A percentile compares a stretch with the other conserved stretches of the same genome.
Conservation (phyloP, 2,113 vertebrate genomes). For the Connochaetes taurinus region DNA sequence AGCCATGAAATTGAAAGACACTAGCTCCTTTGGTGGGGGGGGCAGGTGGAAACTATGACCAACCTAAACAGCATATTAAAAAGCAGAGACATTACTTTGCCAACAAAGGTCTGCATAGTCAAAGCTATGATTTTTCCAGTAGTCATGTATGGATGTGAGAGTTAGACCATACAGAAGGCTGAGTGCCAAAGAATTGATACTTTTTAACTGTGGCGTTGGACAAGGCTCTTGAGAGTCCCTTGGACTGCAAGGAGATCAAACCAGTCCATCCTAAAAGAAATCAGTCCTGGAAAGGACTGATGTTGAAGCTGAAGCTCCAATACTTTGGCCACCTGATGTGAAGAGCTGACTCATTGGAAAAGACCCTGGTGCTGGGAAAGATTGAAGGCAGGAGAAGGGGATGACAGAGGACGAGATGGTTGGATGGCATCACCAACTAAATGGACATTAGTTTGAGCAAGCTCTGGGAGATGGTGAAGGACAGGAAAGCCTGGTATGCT, state of each 20-base stretch:
- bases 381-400: not conserved
- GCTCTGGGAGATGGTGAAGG: not conserved
- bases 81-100: not conserved
- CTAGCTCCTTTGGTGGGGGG: not conserved
- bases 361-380: not conserved
- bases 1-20: not conserved
- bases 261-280: not conserved
- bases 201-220: not conserved
- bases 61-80: not conserved
- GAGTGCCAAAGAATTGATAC: not conserved
- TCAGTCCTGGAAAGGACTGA: not conserved
- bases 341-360: not conserved
- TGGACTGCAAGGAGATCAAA: not conserved
- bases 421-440: not conserved
- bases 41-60: not conserved
- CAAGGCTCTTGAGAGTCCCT: not conserved
- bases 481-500: not conserved
- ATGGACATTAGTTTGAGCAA: not conserved
- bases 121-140: not conserved
- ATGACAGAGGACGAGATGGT: not conserved
- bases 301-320: not conserved
- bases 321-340: not conserved
- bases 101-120: not conserved
- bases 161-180: not conserved
- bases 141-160: not conserved